These are phyloP conservation scores for Drosophila limbata DNA, from an alignment of 2,888 invertebrate genomes.

Conservation along the genomic window DNA sequence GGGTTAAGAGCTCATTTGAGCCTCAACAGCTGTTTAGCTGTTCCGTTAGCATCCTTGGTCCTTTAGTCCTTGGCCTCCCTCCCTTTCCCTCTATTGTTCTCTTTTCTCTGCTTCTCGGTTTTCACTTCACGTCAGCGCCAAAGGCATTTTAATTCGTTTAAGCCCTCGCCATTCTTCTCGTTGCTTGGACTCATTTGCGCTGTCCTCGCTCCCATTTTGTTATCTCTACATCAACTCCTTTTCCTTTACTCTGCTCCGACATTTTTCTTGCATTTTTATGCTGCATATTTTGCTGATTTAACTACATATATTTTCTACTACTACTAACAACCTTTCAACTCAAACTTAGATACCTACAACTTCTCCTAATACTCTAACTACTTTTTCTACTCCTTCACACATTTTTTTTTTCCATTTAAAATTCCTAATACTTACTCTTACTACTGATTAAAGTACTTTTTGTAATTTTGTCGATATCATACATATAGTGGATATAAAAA, in stretches of 20 bases:
- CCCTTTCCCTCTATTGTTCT: background rate
- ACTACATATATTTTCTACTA: background rate
- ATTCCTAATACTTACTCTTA: background rate
- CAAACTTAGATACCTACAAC: background rate
- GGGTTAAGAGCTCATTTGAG: slow-evolving; percentile 31
- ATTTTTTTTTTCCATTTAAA: too few relatives aligned
- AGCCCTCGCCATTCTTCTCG: slow-evolving; percentile 19
- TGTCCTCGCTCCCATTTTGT: slow-evolving; percentile 25
- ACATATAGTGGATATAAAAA: background rate
- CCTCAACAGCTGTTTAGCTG: slow-evolving; percentile 12
- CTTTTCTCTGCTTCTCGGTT: slow-evolving; percentile 9
- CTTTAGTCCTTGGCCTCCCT: background rate
- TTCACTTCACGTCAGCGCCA: slow-evolving; percentile 52
- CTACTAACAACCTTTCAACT: background rate
- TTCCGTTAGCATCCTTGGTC: slow-evolving; percentile 16
- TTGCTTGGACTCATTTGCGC: slow-evolving; percentile 24
- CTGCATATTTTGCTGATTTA: background rate
- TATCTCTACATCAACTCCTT: background rate
- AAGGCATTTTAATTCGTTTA: slow-evolving; percentile 76
- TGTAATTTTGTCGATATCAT: background rate
- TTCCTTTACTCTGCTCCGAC: background rate
- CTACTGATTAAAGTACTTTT: background rate
- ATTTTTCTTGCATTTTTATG: background rate
- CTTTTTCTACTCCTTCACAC: too few relatives aligned
- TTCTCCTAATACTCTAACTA: background rate